Percentiles rank a stretch among this genome's conserved stretches.
Conservation (phyloP, 2,797 vertebrate genomes). For the Sciurus carolinensis region DNA sequence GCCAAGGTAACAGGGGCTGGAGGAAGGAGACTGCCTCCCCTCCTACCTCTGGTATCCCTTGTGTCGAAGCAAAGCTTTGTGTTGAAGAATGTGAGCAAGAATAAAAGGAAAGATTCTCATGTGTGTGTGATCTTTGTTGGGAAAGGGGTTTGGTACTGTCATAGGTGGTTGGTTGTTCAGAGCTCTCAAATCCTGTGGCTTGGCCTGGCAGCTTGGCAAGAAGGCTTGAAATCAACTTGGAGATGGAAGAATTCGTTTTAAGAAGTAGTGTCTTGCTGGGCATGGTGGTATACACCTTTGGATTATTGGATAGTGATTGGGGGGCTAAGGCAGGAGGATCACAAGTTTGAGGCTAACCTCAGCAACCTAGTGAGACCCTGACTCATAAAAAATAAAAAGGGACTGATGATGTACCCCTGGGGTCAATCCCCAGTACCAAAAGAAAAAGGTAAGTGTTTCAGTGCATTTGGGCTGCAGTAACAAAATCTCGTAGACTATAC, state of each 20-base stretch:
- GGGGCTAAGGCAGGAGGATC: no score
- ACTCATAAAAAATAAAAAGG: not conserved
- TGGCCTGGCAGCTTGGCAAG: not conserved
- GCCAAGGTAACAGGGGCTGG: not conserved
- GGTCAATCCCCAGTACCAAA: no score
- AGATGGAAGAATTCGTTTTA: not conserved
- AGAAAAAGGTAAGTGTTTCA: no score
- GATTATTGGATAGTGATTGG: no score
- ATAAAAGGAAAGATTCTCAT: constrained; percentile 82
- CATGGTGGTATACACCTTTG: no score
- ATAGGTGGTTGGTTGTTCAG: not conserved
- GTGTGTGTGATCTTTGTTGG: not conserved
- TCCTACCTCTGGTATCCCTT: not conserved
- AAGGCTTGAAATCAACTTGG: not conserved
- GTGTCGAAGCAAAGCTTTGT: constrained; percentile 73
- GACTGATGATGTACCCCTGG: no score
- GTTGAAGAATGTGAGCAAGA: constrained; percentile 75
- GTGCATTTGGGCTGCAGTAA: not conserved
- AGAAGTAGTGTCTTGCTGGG: not conserved
- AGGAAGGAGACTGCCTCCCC: not conserved
- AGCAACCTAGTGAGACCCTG: no score
- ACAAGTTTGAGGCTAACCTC: no score
- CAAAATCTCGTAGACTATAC: not conserved
- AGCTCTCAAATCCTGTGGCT: not conserved
- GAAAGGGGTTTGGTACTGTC: not conserved